A percentile compares a stretch with the other conserved stretches of the same genome.
These are phyloP conservation scores for Pyrgilauda ruficollis DNA, from an alignment of 2,113 vertebrate genomes.

Conservation along the genomic window DNA sequence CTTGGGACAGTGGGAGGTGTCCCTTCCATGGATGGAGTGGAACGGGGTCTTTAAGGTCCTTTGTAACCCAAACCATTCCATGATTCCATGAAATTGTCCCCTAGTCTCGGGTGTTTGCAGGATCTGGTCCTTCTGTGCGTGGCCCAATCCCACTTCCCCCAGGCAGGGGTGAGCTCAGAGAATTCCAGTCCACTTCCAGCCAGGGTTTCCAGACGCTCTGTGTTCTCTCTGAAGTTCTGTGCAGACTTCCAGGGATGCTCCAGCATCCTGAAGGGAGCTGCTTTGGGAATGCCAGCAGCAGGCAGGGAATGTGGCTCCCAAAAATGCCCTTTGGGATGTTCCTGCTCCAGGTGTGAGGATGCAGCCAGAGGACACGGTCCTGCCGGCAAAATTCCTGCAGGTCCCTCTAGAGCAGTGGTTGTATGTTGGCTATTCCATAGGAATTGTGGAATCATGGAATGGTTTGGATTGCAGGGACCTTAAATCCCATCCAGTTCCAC, in stretches of 20 bases:
- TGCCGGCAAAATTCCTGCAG: not conserved
- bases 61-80: not conserved
- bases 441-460: not conserved
- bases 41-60: not conserved
- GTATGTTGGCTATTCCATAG: too few relatives aligned
- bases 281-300: rapidly evolving
- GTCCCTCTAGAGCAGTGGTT: not conserved
- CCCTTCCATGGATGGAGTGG: not conserved
- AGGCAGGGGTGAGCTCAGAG: rapidly evolving
- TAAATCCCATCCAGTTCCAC: not conserved
- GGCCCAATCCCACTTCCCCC: not conserved
- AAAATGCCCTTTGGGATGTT: not conserved
- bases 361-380: not conserved
- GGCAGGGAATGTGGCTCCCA: not conserved
- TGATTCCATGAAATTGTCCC: rapidly evolving
- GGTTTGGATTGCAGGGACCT: not conserved
- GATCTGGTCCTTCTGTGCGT: not conserved
- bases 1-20: rapidly evolving
- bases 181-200: not conserved
- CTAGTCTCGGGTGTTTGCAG: not conserved
- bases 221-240: not conserved
- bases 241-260: not conserved
- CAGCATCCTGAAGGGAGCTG: not conserved
- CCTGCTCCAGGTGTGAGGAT: not conserved
- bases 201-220: not conserved